phyloP scores from a whole-genome alignment of 2,113 vertebrate species.

The Cheirogaleus medius region DNA sequence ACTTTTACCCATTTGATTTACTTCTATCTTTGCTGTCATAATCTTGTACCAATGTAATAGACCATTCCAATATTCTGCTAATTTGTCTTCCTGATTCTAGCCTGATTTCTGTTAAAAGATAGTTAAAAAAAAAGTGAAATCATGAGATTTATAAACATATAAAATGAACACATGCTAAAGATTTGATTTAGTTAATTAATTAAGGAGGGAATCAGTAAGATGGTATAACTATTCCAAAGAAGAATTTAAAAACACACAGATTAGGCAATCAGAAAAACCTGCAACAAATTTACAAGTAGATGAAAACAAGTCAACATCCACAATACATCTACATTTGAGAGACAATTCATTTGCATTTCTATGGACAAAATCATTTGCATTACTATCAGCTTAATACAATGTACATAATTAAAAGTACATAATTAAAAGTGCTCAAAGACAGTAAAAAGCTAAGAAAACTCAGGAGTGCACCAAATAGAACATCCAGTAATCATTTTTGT shows the following conservation, averaged over 20 bases:
- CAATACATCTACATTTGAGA: background rate
- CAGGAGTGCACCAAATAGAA: background rate
- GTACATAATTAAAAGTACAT: background rate
- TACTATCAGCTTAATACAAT: background rate
- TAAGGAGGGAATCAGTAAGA: background rate
- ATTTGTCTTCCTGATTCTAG: background rate
- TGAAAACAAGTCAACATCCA: background rate
- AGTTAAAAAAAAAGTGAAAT: background rate
- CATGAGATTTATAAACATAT: background rate
- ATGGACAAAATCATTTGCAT: background rate
- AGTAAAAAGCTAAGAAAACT: background rate
- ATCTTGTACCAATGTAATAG: background rate
- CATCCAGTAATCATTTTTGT: background rate
- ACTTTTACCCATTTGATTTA: background rate
- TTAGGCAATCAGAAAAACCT: background rate
- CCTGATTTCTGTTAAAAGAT: background rate
- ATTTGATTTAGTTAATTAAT: background rate
- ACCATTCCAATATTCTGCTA: background rate
- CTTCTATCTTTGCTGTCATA: background rate
- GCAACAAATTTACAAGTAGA: background rate
- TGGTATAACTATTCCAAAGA: background rate
- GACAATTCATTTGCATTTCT: background rate
- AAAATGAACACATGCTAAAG: background rate
- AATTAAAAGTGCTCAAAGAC: background rate
- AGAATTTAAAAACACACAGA: background rate